phyloP scores from a whole-genome alignment of 2,113 vertebrate species.

The Galemys pyrenaicus region DNA sequence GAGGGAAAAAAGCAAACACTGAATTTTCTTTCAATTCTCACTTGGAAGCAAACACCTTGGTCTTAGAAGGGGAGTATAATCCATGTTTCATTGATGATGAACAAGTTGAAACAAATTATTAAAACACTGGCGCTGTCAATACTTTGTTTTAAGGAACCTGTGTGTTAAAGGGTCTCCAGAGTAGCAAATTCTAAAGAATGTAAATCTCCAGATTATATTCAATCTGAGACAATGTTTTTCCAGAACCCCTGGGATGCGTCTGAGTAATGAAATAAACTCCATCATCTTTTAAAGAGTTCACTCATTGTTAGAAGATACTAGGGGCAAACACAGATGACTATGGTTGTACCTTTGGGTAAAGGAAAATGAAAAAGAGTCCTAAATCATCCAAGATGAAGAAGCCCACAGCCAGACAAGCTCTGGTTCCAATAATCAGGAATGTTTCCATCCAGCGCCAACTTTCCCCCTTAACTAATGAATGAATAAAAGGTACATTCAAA shows the following conservation, averaged over 20 bases:
- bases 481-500: not conserved
- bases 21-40: constrained; percentile 68
- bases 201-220: constrained; percentile 55
- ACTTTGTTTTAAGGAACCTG: constrained; percentile 53
- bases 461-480: not conserved
- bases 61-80: constrained; percentile 22
- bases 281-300: constrained; percentile 29
- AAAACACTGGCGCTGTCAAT: constrained; percentile 61
- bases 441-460: not conserved
- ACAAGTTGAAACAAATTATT: constrained; percentile 50
- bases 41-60: constrained; percentile 65
- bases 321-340: not conserved
- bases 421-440: constrained; percentile 53
- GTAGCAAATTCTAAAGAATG: constrained; percentile 54
- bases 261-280: not conserved
- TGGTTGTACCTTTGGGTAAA: not conserved
- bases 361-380: constrained; percentile 40
- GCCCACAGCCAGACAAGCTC: constrained; percentile 24
- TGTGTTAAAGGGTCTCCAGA: constrained; percentile 34
- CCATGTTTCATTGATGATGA: constrained; percentile 47
- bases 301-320: constrained; percentile 16
- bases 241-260: constrained; percentile 8
- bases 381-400: constrained; percentile 48
- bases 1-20: constrained; percentile 10
- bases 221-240: constrained; percentile 31